phyloP scores from a whole-genome alignment of 35 echinoderm and acorn worm species.

The Hemicentrotus pulcherrimus region DNA sequence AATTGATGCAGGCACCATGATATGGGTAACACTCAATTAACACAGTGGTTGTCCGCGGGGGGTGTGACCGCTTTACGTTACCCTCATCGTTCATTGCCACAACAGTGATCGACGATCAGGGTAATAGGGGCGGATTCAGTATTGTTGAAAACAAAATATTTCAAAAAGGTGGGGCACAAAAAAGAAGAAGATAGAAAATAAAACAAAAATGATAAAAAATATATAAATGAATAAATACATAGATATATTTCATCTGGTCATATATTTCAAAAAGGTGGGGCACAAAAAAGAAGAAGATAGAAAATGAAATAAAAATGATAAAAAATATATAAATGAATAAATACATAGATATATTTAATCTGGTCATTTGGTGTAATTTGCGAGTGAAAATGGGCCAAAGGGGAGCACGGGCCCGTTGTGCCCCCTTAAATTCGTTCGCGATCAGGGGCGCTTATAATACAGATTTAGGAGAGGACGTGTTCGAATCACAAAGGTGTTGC shows the following conservation, averaged over 20 bases:
- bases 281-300: background rate
- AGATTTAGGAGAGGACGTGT: too few relatives aligned
- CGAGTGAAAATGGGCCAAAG: too few relatives aligned
- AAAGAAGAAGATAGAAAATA: background rate
- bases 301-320: background rate
- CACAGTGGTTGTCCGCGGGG: background rate
- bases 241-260: too few relatives aligned
- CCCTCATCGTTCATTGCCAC: background rate
- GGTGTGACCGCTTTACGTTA: conserved; percentile 9
- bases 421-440: too few relatives aligned
- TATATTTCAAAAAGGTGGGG: too few relatives aligned
- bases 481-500: too few relatives aligned
- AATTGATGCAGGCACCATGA: background rate
- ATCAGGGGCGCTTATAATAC: too few relatives aligned
- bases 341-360: too few relatives aligned
- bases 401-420: too few relatives aligned
- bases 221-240: background rate
- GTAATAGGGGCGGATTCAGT: background rate
- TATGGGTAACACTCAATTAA: background rate
- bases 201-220: background rate
- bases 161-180: too few relatives aligned
- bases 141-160: background rate
- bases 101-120: background rate
- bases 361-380: too few relatives aligned
- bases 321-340: background rate